A percentile compares a stretch with the other conserved stretches of the same genome.
phyloP scores from a whole-genome alignment of 1,140 invertebrate genomes.

The Penaeus indicus region DNA sequence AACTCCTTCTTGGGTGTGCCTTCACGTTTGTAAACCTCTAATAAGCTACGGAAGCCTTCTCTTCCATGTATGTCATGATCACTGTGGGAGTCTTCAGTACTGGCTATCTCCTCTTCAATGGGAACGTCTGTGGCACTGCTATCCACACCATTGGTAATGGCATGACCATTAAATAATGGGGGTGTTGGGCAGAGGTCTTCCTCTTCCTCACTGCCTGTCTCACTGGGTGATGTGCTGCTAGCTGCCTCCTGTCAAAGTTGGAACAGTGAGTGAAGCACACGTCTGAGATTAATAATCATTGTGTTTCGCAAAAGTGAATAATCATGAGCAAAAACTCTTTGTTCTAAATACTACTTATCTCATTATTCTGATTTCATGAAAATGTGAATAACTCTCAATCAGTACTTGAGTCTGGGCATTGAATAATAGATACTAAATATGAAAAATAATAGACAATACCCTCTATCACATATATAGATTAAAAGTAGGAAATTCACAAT shows the following conservation, averaged over 20 bases:
- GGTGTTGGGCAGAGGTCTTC: constrained; percentile 26
- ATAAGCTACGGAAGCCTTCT: constrained; percentile 42
- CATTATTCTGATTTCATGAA: too few relatives aligned
- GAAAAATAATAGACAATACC: too few relatives aligned
- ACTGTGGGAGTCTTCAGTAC: constrained; percentile 19
- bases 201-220: constrained; percentile 22
- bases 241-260: neutral
- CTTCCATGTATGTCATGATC: constrained; percentile 20
- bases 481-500: too few relatives aligned
- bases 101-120: neutral
- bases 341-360: too few relatives aligned
- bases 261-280: too few relatives aligned
- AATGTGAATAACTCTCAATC: too few relatives aligned
- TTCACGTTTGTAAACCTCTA: constrained; percentile 24
- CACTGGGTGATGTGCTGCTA: neutral
- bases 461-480: too few relatives aligned
- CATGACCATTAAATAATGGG: constrained; percentile 50
- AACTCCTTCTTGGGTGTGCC: neutral
- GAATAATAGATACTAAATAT: too few relatives aligned
- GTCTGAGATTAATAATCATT: too few relatives aligned
- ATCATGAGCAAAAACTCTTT: too few relatives aligned
- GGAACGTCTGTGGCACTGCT: neutral
- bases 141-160: constrained; percentile 41
- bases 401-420: too few relatives aligned
- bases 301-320: too few relatives aligned